Percentiles rank a stretch among this genome's conserved stretches.
phyloP scores from a whole-genome alignment of 2,113 vertebrate species.

The Podarcis cretensis region DNA sequence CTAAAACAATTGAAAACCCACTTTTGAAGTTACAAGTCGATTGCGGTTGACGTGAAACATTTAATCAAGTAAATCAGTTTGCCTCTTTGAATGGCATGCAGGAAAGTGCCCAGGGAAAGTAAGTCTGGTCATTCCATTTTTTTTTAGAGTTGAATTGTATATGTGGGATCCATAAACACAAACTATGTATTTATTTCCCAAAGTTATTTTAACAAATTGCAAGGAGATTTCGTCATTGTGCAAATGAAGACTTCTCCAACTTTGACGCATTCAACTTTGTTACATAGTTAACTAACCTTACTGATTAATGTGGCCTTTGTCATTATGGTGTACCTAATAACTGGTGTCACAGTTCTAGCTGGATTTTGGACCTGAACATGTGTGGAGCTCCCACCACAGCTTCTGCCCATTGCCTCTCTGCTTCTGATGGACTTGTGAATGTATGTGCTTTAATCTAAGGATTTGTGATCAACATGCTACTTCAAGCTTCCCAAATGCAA shows the following conservation, averaged over 20 bases:
- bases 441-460: neutral
- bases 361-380: neutral
- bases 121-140: neutral
- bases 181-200: conserved; percentile 14
- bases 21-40: conserved; percentile 13
- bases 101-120: neutral
- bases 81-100: neutral
- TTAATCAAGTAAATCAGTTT: conserved; percentile 7
- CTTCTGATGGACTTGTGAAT: neutral
- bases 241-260: too few relatives aligned
- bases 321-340: neutral
- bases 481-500: neutral
- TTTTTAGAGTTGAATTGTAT: neutral
- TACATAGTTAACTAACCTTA: neutral
- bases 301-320: neutral
- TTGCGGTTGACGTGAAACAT: neutral
- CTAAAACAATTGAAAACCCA: conserved; percentile 13
- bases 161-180: conserved; percentile 3
- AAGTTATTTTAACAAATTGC: neutral
- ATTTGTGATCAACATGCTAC: neutral
- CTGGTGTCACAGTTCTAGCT: neutral
- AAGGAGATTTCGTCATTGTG: neutral
- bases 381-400: too few relatives aligned
- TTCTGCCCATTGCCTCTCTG: neutral
- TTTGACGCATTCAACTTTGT: too few relatives aligned